Evolutionary conservation across 1,140 invertebrate genomes (phyloP), one percentile per base, ranked within the genome.

Genomic region (Bombus sylvicola): DNA sequence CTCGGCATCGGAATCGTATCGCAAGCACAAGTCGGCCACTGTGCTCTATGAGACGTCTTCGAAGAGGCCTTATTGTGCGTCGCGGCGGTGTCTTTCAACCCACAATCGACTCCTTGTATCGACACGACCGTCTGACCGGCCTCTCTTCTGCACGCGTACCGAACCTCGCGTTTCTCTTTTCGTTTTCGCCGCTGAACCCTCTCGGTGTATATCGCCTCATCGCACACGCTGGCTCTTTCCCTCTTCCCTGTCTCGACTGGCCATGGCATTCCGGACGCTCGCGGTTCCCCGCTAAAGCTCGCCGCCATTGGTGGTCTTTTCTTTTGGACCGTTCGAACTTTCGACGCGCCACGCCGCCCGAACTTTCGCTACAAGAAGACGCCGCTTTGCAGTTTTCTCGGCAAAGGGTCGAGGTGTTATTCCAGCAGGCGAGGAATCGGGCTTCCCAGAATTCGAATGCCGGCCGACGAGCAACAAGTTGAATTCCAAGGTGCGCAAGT

Each of bases 61-160:
- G 88, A 88, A 89, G 87, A 88, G 88, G 77, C 87, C 83, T 83
- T 86, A 74, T 90, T 68, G 87, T 85, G 73, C 87, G 64, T 87
- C 89, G 31, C 88, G 92, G 91, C 93, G 93, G 93, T 92, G 92
- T 91, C 92, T 94, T 94, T 94, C 88, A 92, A 88, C 85, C 90
- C 89, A 92, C 92, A 92, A 92, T 92, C 92, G 92, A 91, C 90
- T 92, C 94, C 92, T 95, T 94, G 94, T 95, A 95, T 95, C 93
- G 94, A 94, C 91, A 85, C 79, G 31, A 69, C 43, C 53, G 66
- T 81, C 47, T 22, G 47, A 53, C 47, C 47, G 5, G 28, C 64
- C 2, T 28, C 43, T 31, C 47, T 41, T 18, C 66, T 31, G 12
- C 87, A 34, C 57, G 12, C 80, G 69, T 59, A 76, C 77, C 75